Conservation (phyloP, 2,113 vertebrate species). For the Anolis sagrei region DNA sequence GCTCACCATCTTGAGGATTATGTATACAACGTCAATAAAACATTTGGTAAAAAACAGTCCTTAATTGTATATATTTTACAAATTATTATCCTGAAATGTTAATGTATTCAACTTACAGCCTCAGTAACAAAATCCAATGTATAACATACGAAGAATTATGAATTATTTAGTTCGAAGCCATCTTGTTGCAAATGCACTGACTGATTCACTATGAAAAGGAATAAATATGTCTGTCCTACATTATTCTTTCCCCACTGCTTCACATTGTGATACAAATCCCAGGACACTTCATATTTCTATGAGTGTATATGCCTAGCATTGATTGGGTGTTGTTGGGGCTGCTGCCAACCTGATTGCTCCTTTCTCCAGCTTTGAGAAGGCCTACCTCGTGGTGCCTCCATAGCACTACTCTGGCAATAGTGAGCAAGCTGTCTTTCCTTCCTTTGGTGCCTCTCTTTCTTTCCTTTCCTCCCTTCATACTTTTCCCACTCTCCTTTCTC, state of each 20-base stretch:
- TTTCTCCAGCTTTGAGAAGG: too few relatives aligned
- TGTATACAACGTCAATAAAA: too few relatives aligned
- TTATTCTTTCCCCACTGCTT: neutral
- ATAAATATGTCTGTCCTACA: neutral
- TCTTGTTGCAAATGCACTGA: neutral
- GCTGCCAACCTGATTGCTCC: too few relatives aligned
- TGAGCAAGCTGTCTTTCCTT: too few relatives aligned
- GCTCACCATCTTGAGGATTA: neutral
- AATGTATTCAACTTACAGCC: constrained; percentile 8
- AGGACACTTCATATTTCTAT: too few relatives aligned
- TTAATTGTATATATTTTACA: neutral
- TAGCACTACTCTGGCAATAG: too few relatives aligned
- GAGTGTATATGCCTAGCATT: too few relatives aligned
- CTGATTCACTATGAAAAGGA: neutral
- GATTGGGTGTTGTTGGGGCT: too few relatives aligned
- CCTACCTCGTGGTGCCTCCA: too few relatives aligned
- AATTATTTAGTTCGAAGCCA: neutral
- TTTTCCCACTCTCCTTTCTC: too few relatives aligned
- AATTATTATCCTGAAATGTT: constrained; percentile 21
- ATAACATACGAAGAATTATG: constrained; percentile 3
- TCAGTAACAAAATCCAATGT: neutral
- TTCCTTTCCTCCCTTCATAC: too few relatives aligned
- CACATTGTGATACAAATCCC: neutral
- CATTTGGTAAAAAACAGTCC: neutral
- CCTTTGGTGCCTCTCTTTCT: too few relatives aligned